A percentile compares a stretch with the other conserved stretches of the same genome.
phyloP scores from a whole-genome alignment of 2,113 vertebrate genomes.

The Chelonoidis abingdonii region DNA sequence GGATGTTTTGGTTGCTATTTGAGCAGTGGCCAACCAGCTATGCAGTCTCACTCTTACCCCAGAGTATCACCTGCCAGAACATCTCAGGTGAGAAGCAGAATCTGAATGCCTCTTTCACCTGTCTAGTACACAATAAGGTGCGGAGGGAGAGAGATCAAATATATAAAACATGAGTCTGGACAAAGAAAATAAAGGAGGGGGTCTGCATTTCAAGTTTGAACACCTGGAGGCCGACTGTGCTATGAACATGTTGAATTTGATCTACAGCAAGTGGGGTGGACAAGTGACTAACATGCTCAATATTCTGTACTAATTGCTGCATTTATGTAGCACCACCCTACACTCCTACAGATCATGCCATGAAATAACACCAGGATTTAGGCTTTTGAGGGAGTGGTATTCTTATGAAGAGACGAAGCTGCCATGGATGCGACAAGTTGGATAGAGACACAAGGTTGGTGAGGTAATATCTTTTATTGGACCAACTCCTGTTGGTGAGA shows the following conservation, averaged over 20 bases:
- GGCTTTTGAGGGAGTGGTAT: neutral
- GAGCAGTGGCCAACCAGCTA: neutral
- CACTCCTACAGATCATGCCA: fast-evolving
- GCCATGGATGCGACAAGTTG: neutral
- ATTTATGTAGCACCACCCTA: fast-evolving
- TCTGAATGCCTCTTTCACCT: neutral
- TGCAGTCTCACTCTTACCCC: neutral
- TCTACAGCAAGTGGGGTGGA: neutral
- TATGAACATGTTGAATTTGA: fast-evolving
- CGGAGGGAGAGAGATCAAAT: fast-evolving
- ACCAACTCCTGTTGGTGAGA: too few relatives aligned
- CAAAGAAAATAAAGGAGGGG: neutral
- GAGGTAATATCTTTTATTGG: too few relatives aligned
- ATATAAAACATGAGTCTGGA: neutral
- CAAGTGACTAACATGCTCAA: neutral
- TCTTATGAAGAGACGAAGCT: neutral
- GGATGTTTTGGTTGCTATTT: neutral
- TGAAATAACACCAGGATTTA: neutral
- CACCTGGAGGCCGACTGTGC: neutral
- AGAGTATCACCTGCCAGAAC: neutral
- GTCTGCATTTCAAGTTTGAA: neutral
- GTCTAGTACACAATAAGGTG: neutral
- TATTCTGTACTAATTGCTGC: neutral
- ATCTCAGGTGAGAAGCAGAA: neutral
- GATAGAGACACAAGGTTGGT: neutral